Evolutionary conservation across 2,113 vertebrate genomes (phyloP), one percentile per base, ranked within the genome.

Genomic region (Tetrao urogallus): DNA sequence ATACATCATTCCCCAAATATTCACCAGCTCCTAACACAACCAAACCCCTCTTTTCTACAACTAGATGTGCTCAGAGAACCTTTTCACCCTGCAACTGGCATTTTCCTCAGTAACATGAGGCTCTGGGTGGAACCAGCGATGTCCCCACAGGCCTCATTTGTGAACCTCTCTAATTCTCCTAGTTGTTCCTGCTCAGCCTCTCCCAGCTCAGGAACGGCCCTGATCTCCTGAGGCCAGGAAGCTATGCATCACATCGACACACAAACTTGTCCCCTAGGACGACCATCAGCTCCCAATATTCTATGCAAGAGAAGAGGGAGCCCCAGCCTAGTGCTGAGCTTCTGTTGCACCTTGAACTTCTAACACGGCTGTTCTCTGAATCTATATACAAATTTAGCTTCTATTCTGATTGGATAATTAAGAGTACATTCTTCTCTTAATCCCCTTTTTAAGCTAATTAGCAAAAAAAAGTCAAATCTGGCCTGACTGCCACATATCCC

Each of bases 271-370:
- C 61, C 13, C 42, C 30, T 22, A 56, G 60, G 45, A 87, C 30
- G 50, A 58, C 7, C 11, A 15, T 38, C 9, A 21, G 6, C 48
- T 12, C 2, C 0, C 12, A 18, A 14, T 19, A 28, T 30, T 42
- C 67, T 2, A 3, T 7, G n/a, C 15, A 36, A 11, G 2, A 21
- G 32, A 21, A 8, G 28, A 67, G 34, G 47, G 10, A 67, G 10
- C 8, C 57, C 2, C 24, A 61, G 38, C 17, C 48, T 25, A 5
- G 10, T 47, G 17, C 48, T 4, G 7, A 36, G 36, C 8, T 93
- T 57, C 63, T 17, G 2, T 47, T 73, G 6, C 10, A 24, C 25
- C 14, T 11, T 60, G 18, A 66, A 24, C 75, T 88, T 28, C 15
- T 82, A 88, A 63, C 7, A 10, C 4, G 8, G 32, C 13, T 42